Conservation (phyloP, 2,113 vertebrate species). For the Columbina picui region DNA sequence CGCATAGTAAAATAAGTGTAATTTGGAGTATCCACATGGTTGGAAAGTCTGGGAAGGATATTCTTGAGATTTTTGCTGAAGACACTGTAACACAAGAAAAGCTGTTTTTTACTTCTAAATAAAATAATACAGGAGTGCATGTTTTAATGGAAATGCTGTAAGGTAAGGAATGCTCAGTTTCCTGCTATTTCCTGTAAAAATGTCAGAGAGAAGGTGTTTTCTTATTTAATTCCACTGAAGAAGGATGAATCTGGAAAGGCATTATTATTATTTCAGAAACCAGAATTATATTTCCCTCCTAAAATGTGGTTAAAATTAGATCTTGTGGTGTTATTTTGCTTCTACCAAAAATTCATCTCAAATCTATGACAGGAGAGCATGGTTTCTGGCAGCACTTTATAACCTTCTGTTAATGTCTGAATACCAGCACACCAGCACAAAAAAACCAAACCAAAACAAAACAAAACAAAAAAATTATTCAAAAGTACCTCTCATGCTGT, state of each 20-base stretch:
- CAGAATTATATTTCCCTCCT: constrained; percentile 15
- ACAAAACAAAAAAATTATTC: background rate
- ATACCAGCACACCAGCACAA: background rate
- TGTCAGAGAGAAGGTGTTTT: constrained; percentile 48
- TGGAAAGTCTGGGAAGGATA: background rate
- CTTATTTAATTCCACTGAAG: constrained; percentile 15
- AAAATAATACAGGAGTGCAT: background rate
- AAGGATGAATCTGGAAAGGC: constrained; percentile 21
- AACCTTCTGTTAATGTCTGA: background rate
- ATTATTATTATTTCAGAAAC: background rate
- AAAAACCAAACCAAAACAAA: background rate
- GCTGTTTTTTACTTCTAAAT: constrained; percentile 16
- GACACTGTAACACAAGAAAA: background rate
- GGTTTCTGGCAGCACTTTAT: background rate
- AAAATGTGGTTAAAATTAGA: constrained; percentile 49
- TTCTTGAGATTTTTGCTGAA: background rate
- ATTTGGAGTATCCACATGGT: background rate
- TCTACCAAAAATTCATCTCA: constrained; percentile 31
- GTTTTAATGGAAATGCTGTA: constrained; percentile 37
- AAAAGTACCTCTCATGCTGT: background rate
- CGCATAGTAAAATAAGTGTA: background rate
- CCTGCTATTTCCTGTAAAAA: constrained; percentile 66
- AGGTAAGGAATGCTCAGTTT: constrained; percentile 11
- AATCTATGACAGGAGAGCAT: background rate
- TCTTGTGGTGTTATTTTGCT: constrained; percentile 22